Conservation (phyloP, 2,888 invertebrate genomes). For the Diaperis boleti region DNA sequence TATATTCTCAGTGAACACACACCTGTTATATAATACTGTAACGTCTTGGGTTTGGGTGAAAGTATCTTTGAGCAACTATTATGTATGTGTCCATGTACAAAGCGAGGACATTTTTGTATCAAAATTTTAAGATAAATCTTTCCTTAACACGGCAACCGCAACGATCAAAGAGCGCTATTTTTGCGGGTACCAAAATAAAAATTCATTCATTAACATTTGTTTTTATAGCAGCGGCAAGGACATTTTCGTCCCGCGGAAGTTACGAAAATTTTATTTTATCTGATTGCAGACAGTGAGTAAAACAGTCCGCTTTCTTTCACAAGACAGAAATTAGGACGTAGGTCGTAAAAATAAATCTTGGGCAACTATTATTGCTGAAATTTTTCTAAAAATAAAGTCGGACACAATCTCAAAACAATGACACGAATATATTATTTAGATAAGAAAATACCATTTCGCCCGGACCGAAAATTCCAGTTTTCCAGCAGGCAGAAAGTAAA, state of each 20-base stretch:
- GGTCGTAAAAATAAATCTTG: not conserved
- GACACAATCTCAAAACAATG: too few species aligned
- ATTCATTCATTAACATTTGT: not conserved
- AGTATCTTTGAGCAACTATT: slow-evolving; percentile 53
- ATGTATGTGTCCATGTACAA: slow-evolving; percentile 42
- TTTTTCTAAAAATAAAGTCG: too few species aligned
- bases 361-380: not conserved
- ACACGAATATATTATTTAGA: too few species aligned
- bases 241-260: not conserved
- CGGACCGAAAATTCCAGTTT: not conserved
- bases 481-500: not conserved
- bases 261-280: not conserved
- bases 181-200: not conserved
- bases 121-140: not conserved
- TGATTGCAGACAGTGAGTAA: too few species aligned
- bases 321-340: not conserved
- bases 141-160: not conserved
- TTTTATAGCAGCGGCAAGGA: not conserved
- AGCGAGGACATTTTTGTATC: not conserved
- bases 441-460: too few species aligned
- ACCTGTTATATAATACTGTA: slow-evolving; percentile 60
- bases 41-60: slow-evolving; percentile 63
- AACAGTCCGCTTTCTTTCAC: too few species aligned
- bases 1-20: slow-evolving; percentile 49
- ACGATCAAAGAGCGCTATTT: not conserved